These are phyloP conservation scores for Callionymus lyra DNA, from an alignment of 2,113 vertebrate genomes.

Conservation along the genomic window DNA sequence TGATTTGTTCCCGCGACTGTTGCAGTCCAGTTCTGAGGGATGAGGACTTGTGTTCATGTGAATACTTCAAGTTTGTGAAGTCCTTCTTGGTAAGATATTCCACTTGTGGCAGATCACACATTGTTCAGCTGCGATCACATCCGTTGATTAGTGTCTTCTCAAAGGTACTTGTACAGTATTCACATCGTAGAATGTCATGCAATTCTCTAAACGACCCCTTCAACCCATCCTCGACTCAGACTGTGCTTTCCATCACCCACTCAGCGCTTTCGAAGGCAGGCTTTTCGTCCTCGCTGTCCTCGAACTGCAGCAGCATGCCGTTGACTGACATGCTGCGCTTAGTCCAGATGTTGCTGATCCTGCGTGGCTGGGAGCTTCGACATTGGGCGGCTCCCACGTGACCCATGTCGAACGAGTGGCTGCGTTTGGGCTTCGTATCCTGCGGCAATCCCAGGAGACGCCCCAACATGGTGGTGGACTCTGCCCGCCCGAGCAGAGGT, in stretches of 20 bases:
- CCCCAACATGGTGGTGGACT: conserved; percentile 64
- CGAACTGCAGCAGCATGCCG: conserved; percentile 88
- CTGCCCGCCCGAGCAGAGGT: conserved; percentile 81
- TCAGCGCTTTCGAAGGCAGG: conserved; percentile 79
- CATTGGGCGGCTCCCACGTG: conserved; percentile 75
- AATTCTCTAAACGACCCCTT: conserved; percentile 34
- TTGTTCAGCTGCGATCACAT: conserved; percentile 32
- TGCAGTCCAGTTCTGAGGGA: conserved; percentile 10
- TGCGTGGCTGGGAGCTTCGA: conserved; percentile 80
- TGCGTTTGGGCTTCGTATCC: conserved; percentile 87
- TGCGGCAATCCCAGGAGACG: conserved; percentile 83
- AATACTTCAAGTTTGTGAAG: no score
- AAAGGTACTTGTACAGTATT: conserved; percentile 40
- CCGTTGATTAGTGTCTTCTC: conserved; percentile 34
- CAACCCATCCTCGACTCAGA: conserved; percentile 54
- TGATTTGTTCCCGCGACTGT: conserved; percentile 27
- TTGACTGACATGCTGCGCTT: conserved; percentile 96
- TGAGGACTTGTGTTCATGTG: no score
- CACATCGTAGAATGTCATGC: conserved; percentile 59
- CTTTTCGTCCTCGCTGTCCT: conserved; percentile 81
- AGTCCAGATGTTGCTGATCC: conserved; percentile 95
- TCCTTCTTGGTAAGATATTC: conserved; percentile 6
- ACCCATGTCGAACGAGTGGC: conserved; percentile 96
- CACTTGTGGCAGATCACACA: no score
- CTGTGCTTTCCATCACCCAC: conserved; percentile 99